A percentile compares a stretch with the other conserved stretches of the same genome.
phyloP scores from a whole-genome alignment of 2,113 vertebrate genomes.

The Pantherophis guttatus region DNA sequence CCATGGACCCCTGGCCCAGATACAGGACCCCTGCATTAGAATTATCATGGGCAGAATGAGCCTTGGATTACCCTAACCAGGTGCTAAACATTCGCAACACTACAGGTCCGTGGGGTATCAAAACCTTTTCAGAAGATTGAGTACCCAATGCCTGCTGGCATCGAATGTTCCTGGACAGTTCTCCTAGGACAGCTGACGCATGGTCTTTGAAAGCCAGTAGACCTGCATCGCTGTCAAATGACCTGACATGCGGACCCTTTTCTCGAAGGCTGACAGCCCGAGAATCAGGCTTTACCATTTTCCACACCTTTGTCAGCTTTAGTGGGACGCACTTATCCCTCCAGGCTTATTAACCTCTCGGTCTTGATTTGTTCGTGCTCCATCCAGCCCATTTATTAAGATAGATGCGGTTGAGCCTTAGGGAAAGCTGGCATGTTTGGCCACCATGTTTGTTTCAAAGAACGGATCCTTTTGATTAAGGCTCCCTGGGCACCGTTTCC shows the following conservation, averaged over 20 bases:
- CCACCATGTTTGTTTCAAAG: not conserved
- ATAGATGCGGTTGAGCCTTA: not conserved
- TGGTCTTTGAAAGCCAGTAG: not conserved
- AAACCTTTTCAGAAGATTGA: not conserved
- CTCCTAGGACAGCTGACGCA: not conserved
- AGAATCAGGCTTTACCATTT: not conserved
- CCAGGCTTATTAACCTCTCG: accelerated
- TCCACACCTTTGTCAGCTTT: not conserved
- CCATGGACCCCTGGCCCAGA: too few species aligned
- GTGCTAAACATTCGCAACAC: accelerated
- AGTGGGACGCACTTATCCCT: accelerated
- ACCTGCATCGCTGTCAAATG: not conserved
- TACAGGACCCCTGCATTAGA: not conserved
- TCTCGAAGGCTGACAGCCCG: not conserved
- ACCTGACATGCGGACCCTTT: accelerated
- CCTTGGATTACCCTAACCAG: accelerated
- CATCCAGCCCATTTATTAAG: not conserved
- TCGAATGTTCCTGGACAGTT: accelerated
- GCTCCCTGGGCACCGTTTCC: not conserved
- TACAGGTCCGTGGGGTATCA: accelerated
- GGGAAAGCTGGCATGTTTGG: not conserved
- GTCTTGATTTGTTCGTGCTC: not conserved
- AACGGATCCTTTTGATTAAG: not conserved
- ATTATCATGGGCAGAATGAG: not conserved
- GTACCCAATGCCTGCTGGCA: accelerated